phyloP scores from a whole-genome alignment of 1,140 invertebrate genomes.

The Caenorhabditis tropicalis region DNA sequence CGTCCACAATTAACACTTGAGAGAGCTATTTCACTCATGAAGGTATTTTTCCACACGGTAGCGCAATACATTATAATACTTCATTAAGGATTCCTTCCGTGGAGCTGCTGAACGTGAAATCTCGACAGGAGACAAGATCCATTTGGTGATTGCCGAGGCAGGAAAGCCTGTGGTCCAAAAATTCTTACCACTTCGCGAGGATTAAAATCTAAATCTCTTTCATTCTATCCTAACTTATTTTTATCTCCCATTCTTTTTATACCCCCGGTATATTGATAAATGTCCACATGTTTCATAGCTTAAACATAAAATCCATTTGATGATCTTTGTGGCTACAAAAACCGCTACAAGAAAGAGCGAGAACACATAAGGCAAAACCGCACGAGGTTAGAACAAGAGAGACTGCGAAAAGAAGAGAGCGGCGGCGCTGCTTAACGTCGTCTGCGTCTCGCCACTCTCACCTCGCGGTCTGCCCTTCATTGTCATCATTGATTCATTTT shows the following conservation, averaged over 20 bases:
- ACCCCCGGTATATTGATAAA: not conserved
- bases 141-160: constrained; percentile 87
- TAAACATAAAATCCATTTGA: not conserved
- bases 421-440: constrained; percentile 12
- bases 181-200: constrained; percentile 72
- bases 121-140: constrained; percentile 89
- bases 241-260: constrained; percentile 34
- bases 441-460: constrained; percentile 1
- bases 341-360: not conserved
- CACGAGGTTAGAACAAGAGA: not conserved
- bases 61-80: not conserved
- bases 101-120: constrained; percentile 96
- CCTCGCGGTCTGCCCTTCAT: not conserved
- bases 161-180: constrained; percentile 78
- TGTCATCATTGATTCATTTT: constrained; percentile 12
- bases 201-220: constrained; percentile 62
- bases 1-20: constrained; percentile 78
- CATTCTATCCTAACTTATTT: constrained; percentile 41
- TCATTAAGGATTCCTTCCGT: constrained; percentile 85
- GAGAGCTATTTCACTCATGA: constrained; percentile 83
- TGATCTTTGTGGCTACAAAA: not conserved
- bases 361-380: not conserved
- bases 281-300: not conserved
- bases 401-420: not conserved
- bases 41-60: not conserved